Conservation (phyloP, 2,797 vertebrate species). For the Ispidina lecontei region DNA sequence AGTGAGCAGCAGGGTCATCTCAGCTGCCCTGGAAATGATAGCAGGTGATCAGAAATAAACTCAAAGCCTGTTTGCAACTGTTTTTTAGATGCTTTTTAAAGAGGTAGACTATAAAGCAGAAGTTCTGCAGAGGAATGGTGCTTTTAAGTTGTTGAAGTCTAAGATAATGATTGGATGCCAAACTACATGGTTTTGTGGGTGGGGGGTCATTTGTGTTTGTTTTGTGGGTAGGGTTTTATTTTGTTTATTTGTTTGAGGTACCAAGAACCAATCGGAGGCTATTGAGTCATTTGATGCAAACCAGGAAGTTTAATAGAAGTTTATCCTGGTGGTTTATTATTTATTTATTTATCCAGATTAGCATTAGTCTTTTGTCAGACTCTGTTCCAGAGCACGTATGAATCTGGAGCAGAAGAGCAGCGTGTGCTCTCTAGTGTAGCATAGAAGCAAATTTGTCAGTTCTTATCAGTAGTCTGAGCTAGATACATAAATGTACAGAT, state of each 20-base stretch:
- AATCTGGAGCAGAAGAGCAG: background rate
- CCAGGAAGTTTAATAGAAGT: background rate
- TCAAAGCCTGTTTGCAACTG: background rate
- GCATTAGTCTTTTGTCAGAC: background rate
- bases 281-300: background rate
- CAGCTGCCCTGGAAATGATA: background rate
- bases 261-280: rapidly evolving
- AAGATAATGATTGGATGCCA: background rate
- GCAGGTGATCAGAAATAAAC: background rate
- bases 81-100: background rate
- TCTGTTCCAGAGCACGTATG: background rate
- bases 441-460: background rate
- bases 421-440: background rate
- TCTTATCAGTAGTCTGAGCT: background rate
- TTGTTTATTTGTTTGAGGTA: background rate
- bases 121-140: background rate
- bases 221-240: rapidly evolving
- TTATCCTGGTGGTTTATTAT: background rate
- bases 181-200: background rate
- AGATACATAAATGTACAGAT: rapidly evolving
- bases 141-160: background rate
- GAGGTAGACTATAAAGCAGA: background rate
- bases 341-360: background rate
- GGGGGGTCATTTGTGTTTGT: background rate
- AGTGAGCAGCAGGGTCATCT: background rate